Percentiles rank a stretch among this genome's conserved stretches.
phyloP scores from a whole-genome alignment of 2,888 invertebrate species.

The Sarcophaga rosellei region DNA sequence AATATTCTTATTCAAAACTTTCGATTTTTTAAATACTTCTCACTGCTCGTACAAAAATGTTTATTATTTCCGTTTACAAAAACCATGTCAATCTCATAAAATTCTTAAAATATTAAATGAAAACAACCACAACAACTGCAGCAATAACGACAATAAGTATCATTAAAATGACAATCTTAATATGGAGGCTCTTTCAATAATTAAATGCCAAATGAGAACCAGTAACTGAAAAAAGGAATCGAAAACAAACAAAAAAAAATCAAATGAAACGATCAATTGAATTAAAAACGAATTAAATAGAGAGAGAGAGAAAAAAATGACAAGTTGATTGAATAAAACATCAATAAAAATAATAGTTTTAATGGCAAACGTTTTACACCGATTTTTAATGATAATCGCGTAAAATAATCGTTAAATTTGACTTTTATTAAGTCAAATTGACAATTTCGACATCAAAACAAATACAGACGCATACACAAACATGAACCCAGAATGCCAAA shows the following conservation, averaged over 20 bases:
- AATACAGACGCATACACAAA: constrained; percentile 5
- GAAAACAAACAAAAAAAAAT: constrained; percentile 21
- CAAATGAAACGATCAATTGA: constrained; percentile 56
- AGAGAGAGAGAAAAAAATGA: constrained; percentile 61
- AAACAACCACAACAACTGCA: constrained; percentile 1
- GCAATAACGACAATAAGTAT: not conserved
- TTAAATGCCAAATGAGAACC: constrained; percentile 46
- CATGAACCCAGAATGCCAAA: not conserved
- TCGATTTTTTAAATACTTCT: too few relatives aligned
- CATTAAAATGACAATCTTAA: constrained; percentile 7
- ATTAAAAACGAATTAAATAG: constrained; percentile 69
- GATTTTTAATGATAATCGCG: constrained; percentile 74
- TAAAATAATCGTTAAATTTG: constrained; percentile 74
- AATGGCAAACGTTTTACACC: constrained; percentile 71
- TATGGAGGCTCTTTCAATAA: constrained; percentile 28
- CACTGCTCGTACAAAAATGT: not conserved
- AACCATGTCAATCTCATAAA: constrained; percentile 53
- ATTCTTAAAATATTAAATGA: constrained; percentile 52
- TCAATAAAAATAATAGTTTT: constrained; percentile 73
- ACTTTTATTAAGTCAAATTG: constrained; percentile 70
- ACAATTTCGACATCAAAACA: constrained; percentile 49
- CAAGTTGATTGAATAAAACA: constrained; percentile 70
- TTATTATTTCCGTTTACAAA: constrained; percentile 3
- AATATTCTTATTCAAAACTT: too few relatives aligned
- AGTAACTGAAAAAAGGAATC: constrained; percentile 5